Percentiles rank a stretch among this genome's conserved stretches.
Conservation (phyloP, 2,113 vertebrate genomes). For the Stegostoma tigrinum region DNA sequence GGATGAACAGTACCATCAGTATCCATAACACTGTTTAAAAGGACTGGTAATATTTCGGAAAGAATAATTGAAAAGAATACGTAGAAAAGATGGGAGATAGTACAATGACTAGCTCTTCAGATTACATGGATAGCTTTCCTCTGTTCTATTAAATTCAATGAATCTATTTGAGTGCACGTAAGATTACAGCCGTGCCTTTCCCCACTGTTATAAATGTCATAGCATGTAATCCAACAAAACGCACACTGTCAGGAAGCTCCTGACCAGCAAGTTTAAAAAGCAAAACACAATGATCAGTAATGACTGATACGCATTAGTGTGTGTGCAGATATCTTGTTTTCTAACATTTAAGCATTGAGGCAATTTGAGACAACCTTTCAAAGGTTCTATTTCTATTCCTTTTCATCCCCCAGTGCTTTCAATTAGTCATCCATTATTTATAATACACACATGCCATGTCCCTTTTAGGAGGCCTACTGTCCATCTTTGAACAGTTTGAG, state of each 20-base stretch:
- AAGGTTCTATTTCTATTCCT: background rate
- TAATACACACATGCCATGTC: conserved; percentile 28
- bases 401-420: background rate
- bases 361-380: conserved; percentile 16
- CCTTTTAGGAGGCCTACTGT: conserved; percentile 35
- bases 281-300: background rate
- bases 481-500: conserved; percentile 28
- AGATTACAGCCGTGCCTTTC: background rate
- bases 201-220: background rate
- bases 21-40: background rate
- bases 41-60: background rate
- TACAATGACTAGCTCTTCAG: background rate
- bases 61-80: background rate
- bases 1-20: background rate
- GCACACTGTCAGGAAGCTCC: background rate
- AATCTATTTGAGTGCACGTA: background rate
- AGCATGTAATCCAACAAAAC: background rate
- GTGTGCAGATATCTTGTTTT: background rate
- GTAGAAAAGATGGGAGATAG: background rate
- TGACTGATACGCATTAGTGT: background rate
- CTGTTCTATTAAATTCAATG: background rate
- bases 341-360: background rate
- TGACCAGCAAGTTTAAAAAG: conserved; percentile 11
- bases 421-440: conserved; percentile 30
- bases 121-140: background rate